These are phyloP conservation scores for Macropis europaea DNA, from an alignment of 2,888 invertebrate species.

Conservation along the genomic window DNA sequence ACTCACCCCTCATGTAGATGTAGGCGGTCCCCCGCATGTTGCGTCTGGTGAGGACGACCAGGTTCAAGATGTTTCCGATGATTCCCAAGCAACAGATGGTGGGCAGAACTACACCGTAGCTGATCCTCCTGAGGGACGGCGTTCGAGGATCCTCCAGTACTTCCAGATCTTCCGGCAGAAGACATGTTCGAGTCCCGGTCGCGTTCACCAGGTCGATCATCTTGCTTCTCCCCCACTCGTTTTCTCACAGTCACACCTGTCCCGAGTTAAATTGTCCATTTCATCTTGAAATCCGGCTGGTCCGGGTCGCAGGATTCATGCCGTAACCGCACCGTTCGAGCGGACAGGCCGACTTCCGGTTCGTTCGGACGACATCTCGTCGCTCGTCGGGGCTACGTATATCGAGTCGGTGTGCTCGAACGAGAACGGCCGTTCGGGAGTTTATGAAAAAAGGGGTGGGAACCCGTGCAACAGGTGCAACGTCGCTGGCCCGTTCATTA, in stretches of 20 bases:
- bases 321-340: too few relatives aligned
- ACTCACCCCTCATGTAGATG: conserved; percentile 88
- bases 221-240: conserved; percentile 17
- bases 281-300: not conserved
- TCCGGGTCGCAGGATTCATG: too few relatives aligned
- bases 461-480: conserved; percentile 58
- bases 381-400: too few relatives aligned
- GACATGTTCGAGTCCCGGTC: conserved; percentile 50
- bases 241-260: conserved; percentile 6
- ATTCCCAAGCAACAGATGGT: conserved; percentile 87
- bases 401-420: too few relatives aligned
- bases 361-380: too few relatives aligned
- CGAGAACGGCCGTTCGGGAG: conserved; percentile 2
- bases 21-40: conserved; percentile 91
- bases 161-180: conserved; percentile 66
- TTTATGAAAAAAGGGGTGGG: conserved; percentile 26
- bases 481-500: conserved; percentile 20
- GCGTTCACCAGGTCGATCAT: conserved; percentile 44
- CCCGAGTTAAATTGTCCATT: conserved; percentile 3
- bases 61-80: conserved; percentile 88
- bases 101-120: conserved; percentile 86
- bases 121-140: conserved; percentile 82
- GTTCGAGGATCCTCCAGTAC: conserved; percentile 83
- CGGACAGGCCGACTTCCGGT: too few relatives aligned
- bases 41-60: conserved; percentile 88